Evolutionary conservation across 2,113 vertebrate genomes (phyloP).

Genomic region (Sylvilagus bachmani): DNA sequence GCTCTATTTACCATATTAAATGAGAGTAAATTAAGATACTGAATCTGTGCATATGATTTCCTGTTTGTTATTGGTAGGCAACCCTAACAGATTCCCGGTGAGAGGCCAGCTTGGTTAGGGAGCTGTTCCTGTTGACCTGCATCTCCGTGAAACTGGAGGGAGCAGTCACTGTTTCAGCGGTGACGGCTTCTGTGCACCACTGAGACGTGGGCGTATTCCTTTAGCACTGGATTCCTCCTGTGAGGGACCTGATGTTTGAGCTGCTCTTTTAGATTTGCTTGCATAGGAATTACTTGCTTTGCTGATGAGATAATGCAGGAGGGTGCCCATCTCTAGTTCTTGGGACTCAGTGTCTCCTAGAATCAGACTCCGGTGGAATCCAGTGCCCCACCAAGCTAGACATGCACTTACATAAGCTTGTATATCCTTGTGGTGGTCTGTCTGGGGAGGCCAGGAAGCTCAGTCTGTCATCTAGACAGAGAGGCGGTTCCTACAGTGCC

Average conservation of each 20-base stretch:
- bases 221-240: not conserved
- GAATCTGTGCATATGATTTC: not conserved
- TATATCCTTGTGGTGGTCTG: not conserved
- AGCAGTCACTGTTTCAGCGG: not conserved
- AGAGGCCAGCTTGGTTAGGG: not conserved
- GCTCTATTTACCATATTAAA: not conserved
- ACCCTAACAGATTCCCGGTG: not conserved
- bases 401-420: not conserved
- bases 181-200: not conserved
- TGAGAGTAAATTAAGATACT: not conserved
- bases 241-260: not conserved
- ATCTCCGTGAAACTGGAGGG: not conserved
- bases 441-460: not conserved
- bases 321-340: not conserved
- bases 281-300: not conserved
- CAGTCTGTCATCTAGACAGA: not conserved
- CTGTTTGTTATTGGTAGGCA: not conserved
- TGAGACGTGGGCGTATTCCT: not conserved
- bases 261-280: not conserved
- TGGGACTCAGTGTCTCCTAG: not conserved
- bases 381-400: not conserved
- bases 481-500: not conserved
- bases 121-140: not conserved
- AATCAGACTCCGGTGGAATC: not conserved
- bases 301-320: not conserved